Evolutionary conservation across 1,140 invertebrate genomes (phyloP).

Genomic region (Drosophila ercepeae): DNA sequence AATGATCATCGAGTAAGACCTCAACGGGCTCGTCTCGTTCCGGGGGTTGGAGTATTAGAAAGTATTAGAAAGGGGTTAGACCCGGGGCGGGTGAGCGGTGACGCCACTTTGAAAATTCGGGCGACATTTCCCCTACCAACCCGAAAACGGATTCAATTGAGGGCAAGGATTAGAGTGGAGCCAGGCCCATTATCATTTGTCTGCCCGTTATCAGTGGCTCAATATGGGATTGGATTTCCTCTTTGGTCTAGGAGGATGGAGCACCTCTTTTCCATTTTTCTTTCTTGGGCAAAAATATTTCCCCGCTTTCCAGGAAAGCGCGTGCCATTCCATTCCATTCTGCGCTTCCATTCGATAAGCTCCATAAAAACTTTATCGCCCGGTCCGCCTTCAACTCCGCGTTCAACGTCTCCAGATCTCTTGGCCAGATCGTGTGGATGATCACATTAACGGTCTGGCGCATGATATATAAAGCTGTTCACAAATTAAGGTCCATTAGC

Average conservation of each 20-base stretch:
- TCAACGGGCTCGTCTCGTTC: slow-evolving; percentile 18
- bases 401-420: background rate
- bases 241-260: background rate
- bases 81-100: slow-evolving; percentile 41
- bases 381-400: slow-evolving; percentile 6
- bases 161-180: slow-evolving; percentile 69
- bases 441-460: slow-evolving; percentile 77
- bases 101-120: slow-evolving; percentile 73
- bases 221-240: slow-evolving; percentile 20
- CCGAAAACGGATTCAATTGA: slow-evolving; percentile 5
- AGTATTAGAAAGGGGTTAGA: slow-evolving; percentile 25
- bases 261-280: slow-evolving; percentile 1
- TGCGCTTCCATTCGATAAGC: slow-evolving; percentile 53
- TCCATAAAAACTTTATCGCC: slow-evolving; percentile 74
- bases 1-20: slow-evolving; percentile 64
- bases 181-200: slow-evolving; percentile 79
- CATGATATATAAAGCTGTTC: slow-evolving; percentile 82
- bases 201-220: slow-evolving; percentile 57
- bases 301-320: slow-evolving; percentile 69
- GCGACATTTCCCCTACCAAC: slow-evolving; percentile 52
- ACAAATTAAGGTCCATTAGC: slow-evolving; percentile 82
- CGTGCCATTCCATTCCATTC: slow-evolving; percentile 62
- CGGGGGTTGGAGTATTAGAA: slow-evolving; percentile 14
- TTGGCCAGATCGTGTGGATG: slow-evolving; percentile 72
- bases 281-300: slow-evolving; percentile 20